Base-by-base conservation (phyloP, 1,140 invertebrate species). In the Papilio glaucus region DNA sequence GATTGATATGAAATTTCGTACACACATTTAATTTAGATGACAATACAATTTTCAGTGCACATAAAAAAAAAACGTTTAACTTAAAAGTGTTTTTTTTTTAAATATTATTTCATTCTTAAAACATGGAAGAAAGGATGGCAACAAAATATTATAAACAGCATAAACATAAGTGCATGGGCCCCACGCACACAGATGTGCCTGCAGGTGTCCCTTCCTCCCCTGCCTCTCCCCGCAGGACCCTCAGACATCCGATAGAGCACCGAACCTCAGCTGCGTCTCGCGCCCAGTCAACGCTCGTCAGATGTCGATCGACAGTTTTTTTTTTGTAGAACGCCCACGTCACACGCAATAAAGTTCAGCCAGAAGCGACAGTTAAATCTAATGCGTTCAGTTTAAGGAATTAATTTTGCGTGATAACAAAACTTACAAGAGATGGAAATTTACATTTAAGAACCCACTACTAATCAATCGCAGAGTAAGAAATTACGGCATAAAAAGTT, bases 291-390 rank as follows among this genome's bases (percentile, higher is more conserved):
- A 72, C 69, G 71, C 68, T 77, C 78, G 79, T 89, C 85, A 86
- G 79, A 87, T 87, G 86, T 85, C 80, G 88, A 85, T 86, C 86
- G 83, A 81, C 77, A 79, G 77, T 74, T 81, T 83, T 84, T 82
- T 85, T 82, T 84, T 77, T 76, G 74, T 61, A 41, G 73, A 78
- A 65, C 67, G 74, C 76, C 29, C 15, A 63, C 61, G 61, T 63
- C 33, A 63, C 61, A 63, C 39, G 61, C 33, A 78, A 79, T 80
- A 79, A 85, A 72, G 76, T 70, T 76, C 71, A 72, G 74, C 74
- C 73, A 45, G 65, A 65, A 67, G 76, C 68, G 60, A 72, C 60
- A 63, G 0, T 12, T 53, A 53, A 53, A 33, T 33, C 29, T 2
- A 53, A 53, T 53, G 49, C 49, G 49, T 53, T 24, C 49, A 53